Percentiles rank a stretch among this genome's conserved stretches.
Evolutionary conservation across 92 coral and sea anemone genomes (phyloP).

Genomic region (Porites evermanni): DNA sequence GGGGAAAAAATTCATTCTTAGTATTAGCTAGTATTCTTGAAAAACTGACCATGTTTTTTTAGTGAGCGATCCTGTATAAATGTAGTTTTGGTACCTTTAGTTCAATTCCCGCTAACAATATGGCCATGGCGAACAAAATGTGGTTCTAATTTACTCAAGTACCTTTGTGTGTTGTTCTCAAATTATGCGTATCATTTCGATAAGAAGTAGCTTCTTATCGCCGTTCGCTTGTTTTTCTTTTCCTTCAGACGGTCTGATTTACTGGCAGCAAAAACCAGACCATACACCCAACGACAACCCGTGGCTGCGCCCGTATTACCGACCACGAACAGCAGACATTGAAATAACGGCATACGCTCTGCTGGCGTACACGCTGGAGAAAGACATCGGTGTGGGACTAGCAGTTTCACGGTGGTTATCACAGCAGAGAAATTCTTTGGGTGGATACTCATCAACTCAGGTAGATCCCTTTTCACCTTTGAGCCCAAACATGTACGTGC

Average conservation of each 20-base stretch:
- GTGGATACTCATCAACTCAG: conserved; percentile 97
- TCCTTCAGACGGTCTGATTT: conserved; percentile 77
- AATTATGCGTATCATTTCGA: too few relatives aligned
- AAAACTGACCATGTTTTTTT: too few relatives aligned
- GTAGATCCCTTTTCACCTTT: conserved; percentile 5
- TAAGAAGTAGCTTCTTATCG: neutral
- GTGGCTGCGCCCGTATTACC: conserved; percentile 88
- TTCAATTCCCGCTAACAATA: too few relatives aligned
- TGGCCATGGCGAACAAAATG: too few relatives aligned
- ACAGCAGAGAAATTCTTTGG: conserved; percentile 90
- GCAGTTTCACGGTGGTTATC: conserved; percentile 93
- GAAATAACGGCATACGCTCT: conserved; percentile 97
- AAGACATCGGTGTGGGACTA: conserved; percentile 72
- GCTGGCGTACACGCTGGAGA: conserved; percentile 61
- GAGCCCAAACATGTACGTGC: too few relatives aligned
- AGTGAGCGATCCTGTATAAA: too few relatives aligned
- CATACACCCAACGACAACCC: conserved; percentile 50
- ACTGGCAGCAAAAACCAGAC: conserved; percentile 78
- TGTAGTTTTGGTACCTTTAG: too few relatives aligned
- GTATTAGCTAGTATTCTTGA: too few relatives aligned
- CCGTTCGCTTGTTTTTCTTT: neutral
- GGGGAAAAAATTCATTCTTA: too few relatives aligned
- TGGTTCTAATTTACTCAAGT: too few relatives aligned
- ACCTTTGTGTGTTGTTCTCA: too few relatives aligned
- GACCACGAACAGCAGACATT: conserved; percentile 94